Evolutionary conservation across 2,797 vertebrate species (phyloP).

Genomic region (Sarcophilus harrisii): DNA sequence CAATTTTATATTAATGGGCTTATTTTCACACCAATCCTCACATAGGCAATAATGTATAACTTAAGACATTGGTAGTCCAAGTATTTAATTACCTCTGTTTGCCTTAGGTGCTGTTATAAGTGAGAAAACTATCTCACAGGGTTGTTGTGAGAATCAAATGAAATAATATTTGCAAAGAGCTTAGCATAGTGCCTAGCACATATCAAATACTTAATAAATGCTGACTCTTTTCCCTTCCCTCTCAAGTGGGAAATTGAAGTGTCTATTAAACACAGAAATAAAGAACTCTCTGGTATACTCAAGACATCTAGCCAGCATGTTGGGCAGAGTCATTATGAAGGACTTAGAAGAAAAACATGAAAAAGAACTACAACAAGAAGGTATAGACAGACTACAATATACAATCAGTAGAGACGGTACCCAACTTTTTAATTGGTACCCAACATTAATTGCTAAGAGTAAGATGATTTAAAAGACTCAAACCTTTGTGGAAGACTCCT

Average conservation of each 20-base stretch:
- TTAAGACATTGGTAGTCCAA: neutral
- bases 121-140: neutral
- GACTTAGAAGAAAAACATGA: neutral
- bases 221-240: neutral
- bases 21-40: neutral
- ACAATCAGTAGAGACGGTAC: neutral
- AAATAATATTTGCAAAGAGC: neutral
- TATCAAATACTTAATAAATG: neutral
- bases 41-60: neutral
- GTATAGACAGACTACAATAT: neutral
- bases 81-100: neutral
- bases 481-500: slow-evolving; percentile 99
- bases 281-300: slow-evolving; percentile 77
- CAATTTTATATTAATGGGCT: neutral
- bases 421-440: neutral
- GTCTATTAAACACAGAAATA: slow-evolving; percentile 71
- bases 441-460: neutral
- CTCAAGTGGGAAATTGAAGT: neutral
- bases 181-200: neutral
- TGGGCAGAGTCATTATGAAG: neutral
- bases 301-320: slow-evolving; percentile 61
- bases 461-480: slow-evolving; percentile 88
- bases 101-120: neutral
- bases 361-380: neutral
- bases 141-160: neutral